Percentiles rank a stretch among this genome's conserved stretches.
These are phyloP conservation scores for Pogonomyrmex barbatus DNA, from an alignment of 1,140 invertebrate genomes.

Conservation along the genomic window DNA sequence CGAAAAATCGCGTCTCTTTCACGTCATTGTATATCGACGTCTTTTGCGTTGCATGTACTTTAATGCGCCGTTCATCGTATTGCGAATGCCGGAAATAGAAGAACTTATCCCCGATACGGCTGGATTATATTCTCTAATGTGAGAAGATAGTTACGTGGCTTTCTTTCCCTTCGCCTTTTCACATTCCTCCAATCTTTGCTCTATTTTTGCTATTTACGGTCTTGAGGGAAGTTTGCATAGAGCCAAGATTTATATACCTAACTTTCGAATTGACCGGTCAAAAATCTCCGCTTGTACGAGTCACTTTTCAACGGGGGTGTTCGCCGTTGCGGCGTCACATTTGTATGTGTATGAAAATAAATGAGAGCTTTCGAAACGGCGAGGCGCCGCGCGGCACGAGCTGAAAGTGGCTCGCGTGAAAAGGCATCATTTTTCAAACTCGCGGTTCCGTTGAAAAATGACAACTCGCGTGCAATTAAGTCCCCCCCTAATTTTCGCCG, in stretches of 20 bases:
- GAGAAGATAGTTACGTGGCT: background rate
- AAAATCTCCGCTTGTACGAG: slow-evolving; percentile 5
- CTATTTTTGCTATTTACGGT: background rate
- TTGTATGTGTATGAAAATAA: slow-evolving; percentile 27
- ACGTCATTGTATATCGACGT: background rate
- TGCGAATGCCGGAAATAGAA: background rate
- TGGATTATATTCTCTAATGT: slow-evolving; percentile 6
- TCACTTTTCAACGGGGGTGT: background rate
- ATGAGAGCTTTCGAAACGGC: slow-evolving; percentile 20
- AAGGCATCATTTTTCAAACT: background rate
- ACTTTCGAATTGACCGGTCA: background rate
- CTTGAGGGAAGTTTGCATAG: background rate
- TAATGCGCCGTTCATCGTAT: background rate
- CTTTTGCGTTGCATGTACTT: slow-evolving; percentile 20
- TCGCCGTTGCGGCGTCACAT: background rate
- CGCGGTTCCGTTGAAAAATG: slow-evolving; percentile 24
- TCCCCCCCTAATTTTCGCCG: slow-evolving; percentile 5
- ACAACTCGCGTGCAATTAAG: slow-evolving; percentile 27
- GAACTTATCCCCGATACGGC: background rate
- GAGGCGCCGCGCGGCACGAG: background rate
- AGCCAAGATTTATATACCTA: slow-evolving; percentile 2
- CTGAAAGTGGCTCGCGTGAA: slow-evolving; percentile 20
- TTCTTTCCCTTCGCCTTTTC: background rate
- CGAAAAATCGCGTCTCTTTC: slow-evolving; percentile 39
- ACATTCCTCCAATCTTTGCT: background rate